Evolutionary conservation across 2,888 invertebrate species (phyloP), one percentile per base, ranked within the genome.

Genomic region (Eristalis pertinax): DNA sequence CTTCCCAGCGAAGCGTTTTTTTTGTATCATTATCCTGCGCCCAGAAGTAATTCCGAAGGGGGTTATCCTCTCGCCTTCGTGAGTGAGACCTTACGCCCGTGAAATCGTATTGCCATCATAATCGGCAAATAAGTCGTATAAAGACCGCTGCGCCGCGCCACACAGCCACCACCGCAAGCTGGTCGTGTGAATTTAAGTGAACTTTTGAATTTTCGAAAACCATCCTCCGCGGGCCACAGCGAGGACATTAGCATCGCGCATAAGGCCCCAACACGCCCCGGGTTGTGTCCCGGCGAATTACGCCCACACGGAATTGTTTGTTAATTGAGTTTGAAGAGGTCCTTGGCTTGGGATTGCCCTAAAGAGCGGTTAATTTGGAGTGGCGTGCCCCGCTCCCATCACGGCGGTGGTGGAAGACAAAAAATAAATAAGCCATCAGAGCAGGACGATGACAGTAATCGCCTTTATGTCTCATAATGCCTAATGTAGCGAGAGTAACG

Each of bases 1-100:
- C 81, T 73, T 77, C 56, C 67, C 50, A 50, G 50, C 50, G 5
- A 5, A 50, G 58, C 72, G 76, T 43, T 73, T 85, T 32, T 73
- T 73, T n/a, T n/a, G n/a, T 73, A 77, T 85, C 81, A 77, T 85
- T 81, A 81, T 73, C 75, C 80, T 80, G 63, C 70, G 43, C 41
- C 69, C 58, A 78, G 74, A 69, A 35, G 65, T 75, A 38, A 29
- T n/a, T 19, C 43, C 43, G 7, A 65, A 62, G 60, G 22, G 32
- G 58, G 78, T 41, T 43, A 5, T 19, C 7, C 50, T 60, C 19
- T 50, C 50, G 50, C 50, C 50, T 67, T 22, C n/a, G 35, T 13
- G 43, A 75, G 65, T 41, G 72, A 58, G 73, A 60, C 69, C 75
- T 70, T 43, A 29, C 41, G 68, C 56, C 22, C 19, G 80, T 76